Evolutionary conservation across 92 coral and sea anemone genomes (phyloP), one percentile per base, ranked within the genome.

Genomic region (Zoanthus gigantus): DNA sequence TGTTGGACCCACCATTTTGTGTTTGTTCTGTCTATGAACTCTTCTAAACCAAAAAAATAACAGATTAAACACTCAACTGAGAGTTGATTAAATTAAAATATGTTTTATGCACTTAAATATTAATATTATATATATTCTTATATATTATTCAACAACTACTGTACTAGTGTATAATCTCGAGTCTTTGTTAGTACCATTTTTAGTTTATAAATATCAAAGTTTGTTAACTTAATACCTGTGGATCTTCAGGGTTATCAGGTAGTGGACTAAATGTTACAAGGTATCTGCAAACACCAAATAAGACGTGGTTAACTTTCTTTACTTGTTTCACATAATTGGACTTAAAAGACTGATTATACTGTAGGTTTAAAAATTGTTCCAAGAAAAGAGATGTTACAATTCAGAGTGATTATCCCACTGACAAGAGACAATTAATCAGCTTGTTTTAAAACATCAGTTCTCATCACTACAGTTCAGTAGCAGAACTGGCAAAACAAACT

Each of bases 251-350:
- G 83, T 93, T 97, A 54, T 94, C 98, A 28, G 95, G 90, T 11
- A 97, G 74, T 15, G 99, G 98, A 90, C 99, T 97, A 87, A 97
- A 97, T 29, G 98, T 97, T 78, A 97, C 99, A 48, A 97, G 88
- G 84, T 97, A 95, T 72, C 99, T 97, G 90, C 53, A 81, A 9
- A 30, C 7, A 67, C 23, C 34, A 69, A 34, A 9, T 11, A 34
- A 31, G 0, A 11, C 9, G 1, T 2, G 6, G 5, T 60, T 3
- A 31, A 16, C 56, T 0, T 10, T 54, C 7, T 30, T 37, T 3
- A 31, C 57, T 47, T 58, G 23, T 2, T 18, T 37, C 4, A 37
- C 42, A 37, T 2, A 37, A 37, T 4, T 37, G 42, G 42, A 37
- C 42, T 2, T 37, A 2, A 2, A 37, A 4, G 42, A 23, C 23